Evolutionary conservation across 2,113 vertebrate genomes (phyloP), one percentile per base, ranked within the genome.

Genomic region (Aplodontia rufa): DNA sequence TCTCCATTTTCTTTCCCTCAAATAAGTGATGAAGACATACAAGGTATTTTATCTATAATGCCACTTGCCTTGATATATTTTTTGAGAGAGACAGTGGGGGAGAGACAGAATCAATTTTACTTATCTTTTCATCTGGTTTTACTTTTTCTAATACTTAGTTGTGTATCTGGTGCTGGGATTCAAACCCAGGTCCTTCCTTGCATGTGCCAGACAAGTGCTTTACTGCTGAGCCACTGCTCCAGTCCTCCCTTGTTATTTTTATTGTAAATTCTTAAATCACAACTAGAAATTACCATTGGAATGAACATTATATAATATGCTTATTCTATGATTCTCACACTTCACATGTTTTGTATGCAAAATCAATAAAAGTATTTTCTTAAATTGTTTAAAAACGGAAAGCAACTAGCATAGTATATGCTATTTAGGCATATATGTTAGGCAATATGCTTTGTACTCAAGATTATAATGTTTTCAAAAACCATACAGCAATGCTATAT

Each of bases 391-490:
- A 28, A 72, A 87, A 93, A 17, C 80, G 28, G 53, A 72, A 95
- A 91, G 8, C 42, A 68, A 40, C 75, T 69, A 37, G 75, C 20
- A 72, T 42, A 72, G 24, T 81, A 37, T 4, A n/a, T n/a, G n/a
- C n/a, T n/a, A n/a, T n/a, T n/a, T n/a, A n/a, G n/a, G n/a, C n/a
- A n/a, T n/a, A n/a, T n/a, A 26, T 49, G 11, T 74, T 78, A 37
- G 45, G 11, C 37, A 55, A 30, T 53, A 24, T 35, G 86, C 91
- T 88, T 76, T 88, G n/a, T n/a, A 58, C 7, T 28, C 32, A n/a
- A 55, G 16, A 87, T 68, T 75, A 49, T 45, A 76, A 68, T 47
- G n/a, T 20, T 96, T 96, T 72, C 22, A 35, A 95, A 95, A 95
- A 17, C 60, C 30, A 14, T 24, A 24, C 17, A 72, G 45, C 19